Evolutionary conservation across 2,888 invertebrate genomes (phyloP), one percentile per base, ranked within the genome.

Genomic region (Tipula unca): DNA sequence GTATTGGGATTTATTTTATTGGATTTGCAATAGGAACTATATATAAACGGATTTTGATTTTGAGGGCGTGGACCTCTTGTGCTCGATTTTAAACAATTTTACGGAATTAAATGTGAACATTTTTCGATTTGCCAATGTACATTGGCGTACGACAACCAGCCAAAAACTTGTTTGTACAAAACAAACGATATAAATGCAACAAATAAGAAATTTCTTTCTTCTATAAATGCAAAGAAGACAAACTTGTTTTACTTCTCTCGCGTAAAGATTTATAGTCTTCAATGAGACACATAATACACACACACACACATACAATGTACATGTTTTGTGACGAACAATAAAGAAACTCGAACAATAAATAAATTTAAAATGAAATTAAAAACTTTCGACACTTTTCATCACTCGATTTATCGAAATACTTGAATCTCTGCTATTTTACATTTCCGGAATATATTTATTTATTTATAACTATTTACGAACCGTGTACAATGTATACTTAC

Each of bases 361-460:
- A 48, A 25, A 3, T 25, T 8, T 1, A 69, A 69, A 69, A 69
- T 8, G 25, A 69, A 25, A 69, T 25, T 69, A 25, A 13, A 69
- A 69, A 69, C 69, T 69, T 69, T 69, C 69, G 69, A 69, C 69
- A 69, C 69, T 69, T 20, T 69, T 69, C 69, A 69, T 69, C 69
- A 13, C 10, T 25, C 69, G 25, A 69, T 69, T 69, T 69, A 69
- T 69, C 69, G 69, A 69, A 25, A 69, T 69, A 69, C 69, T 10
- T 69, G n/a, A n/a, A n/a, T n/a, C n/a, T n/a, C n/a, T n/a, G n/a
- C n/a, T 48, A 39, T 39, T 32, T 10, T 39, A 48, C 48, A 25
- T 69, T 69, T 69, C 69, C 69, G 69, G 69, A 69, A 69, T 17
- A 17, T 54, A 17, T 10, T 25, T 69, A 69, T 69, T 69, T 69